These are phyloP conservation scores for Enteromius thamalakanensis DNA, from an alignment of 2,797 vertebrate genomes.

Conservation along the genomic window DNA sequence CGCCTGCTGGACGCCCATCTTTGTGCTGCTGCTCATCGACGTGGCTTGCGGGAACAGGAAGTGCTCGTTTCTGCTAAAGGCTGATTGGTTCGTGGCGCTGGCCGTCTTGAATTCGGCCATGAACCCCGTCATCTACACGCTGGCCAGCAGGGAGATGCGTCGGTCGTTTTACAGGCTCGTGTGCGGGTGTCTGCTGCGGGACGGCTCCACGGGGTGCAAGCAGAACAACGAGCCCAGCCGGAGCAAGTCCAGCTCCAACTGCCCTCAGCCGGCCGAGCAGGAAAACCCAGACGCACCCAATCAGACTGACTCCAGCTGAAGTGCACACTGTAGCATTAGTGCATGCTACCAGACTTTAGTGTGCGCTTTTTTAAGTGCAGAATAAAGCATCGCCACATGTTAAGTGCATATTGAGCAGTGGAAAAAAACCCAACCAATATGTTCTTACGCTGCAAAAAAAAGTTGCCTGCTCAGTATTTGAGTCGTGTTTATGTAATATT, in stretches of 20 bases:
- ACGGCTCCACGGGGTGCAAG: conserved; percentile 66
- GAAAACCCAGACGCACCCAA: conserved; percentile 64
- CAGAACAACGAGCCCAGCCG: conserved; percentile 79
- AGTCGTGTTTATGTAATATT: not conserved
- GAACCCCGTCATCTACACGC: conserved; percentile 94
- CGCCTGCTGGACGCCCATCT: conserved; percentile 92
- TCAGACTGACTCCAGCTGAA: conserved; percentile 63
- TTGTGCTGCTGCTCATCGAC: conserved; percentile 88
- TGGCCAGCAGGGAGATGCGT: conserved; percentile 96
- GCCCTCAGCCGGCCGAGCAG: conserved; percentile 78
- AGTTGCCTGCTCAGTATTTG: not conserved
- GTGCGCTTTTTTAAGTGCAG: conserved; percentile 1
- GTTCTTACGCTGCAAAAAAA: not conserved
- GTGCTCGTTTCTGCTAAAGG: conserved; percentile 84
- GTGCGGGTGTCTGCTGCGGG: conserved; percentile 78
- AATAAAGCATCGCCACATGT: not conserved
- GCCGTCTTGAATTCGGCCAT: conserved; percentile 93
- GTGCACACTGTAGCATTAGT: conserved; percentile 15
- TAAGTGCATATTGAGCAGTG: conserved; percentile 18
- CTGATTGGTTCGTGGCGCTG: conserved; percentile 88
- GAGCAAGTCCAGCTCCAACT: conserved; percentile 91
- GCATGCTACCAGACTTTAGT: not conserved
- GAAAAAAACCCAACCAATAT: not conserved
- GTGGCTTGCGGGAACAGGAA: conserved; percentile 82
- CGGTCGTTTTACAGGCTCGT: conserved; percentile 88